These are phyloP conservation scores for Cryptoleucopteryx plumbea DNA, from an alignment of 2,113 vertebrate species.

Conservation along the genomic window DNA sequence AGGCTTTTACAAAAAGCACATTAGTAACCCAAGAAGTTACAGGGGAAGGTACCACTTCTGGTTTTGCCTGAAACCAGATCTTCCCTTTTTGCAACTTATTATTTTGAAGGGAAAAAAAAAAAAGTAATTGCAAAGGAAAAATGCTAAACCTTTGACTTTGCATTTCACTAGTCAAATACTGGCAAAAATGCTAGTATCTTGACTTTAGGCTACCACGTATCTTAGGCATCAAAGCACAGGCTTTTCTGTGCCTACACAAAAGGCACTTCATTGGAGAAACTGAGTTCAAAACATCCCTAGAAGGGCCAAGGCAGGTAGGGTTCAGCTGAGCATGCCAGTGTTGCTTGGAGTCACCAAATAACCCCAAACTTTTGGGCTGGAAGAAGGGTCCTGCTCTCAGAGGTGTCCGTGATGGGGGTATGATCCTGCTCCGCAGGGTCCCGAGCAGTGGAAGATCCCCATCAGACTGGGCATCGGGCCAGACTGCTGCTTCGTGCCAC, in stretches of 20 bases:
- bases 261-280: background rate
- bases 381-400: background rate
- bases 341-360: background rate
- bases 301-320: background rate
- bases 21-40: background rate
- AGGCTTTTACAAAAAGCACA: background rate
- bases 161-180: background rate
- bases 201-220: background rate
- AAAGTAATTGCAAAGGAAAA: background rate
- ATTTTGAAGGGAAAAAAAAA: no score
- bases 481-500: background rate
- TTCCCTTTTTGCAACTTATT: background rate
- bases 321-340: fast-evolving
- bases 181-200: background rate
- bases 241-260: background rate
- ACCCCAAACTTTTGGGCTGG: background rate
- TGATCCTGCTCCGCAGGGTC: background rate
- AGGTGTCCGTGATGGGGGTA: fast-evolving
- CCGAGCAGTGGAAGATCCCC: background rate
- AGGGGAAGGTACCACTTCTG: background rate
- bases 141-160: fast-evolving
- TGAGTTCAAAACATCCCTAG: background rate
- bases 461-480: no score
- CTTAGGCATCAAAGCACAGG: background rate
- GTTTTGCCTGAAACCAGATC: background rate